phyloP scores from a whole-genome alignment of 2,888 invertebrate species.

The Dastarcus helophoroides region DNA sequence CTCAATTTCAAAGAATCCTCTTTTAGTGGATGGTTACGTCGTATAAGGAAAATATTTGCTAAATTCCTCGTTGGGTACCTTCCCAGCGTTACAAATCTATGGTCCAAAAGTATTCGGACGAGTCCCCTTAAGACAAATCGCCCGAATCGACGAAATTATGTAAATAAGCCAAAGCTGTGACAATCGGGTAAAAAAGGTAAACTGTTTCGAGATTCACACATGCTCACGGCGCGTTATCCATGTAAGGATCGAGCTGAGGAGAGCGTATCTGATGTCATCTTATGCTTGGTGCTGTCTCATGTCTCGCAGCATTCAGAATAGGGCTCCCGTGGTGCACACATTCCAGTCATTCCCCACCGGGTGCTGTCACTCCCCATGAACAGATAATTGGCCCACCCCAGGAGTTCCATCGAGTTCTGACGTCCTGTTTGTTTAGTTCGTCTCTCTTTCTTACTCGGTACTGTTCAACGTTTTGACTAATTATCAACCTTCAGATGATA shows the following conservation, averaged over 20 bases:
- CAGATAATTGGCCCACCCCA: constrained; percentile 43
- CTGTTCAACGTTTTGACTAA: too few species aligned
- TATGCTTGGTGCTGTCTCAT: constrained; percentile 26
- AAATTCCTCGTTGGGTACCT: too few species aligned
- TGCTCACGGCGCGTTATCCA: neutral
- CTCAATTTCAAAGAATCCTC: too few species aligned
- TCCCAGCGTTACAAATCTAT: too few species aligned
- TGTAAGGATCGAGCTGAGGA: constrained; percentile 2
- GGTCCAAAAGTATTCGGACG: too few species aligned
- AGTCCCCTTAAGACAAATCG: too few species aligned
- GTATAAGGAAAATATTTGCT: too few species aligned
- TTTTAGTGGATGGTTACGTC: too few species aligned
- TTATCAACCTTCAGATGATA: constrained; percentile 13
- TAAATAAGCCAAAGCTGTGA: too few species aligned
- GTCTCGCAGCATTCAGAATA: constrained; percentile 24
- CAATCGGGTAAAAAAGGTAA: too few species aligned
- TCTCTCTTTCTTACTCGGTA: constrained; percentile 6
- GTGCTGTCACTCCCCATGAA: constrained; percentile 39
- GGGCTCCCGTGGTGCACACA: constrained; percentile 32
- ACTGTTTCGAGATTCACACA: too few species aligned
- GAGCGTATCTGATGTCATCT: constrained; percentile 25
- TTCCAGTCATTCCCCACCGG: constrained; percentile 33
- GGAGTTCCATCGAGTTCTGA: constrained; percentile 31
- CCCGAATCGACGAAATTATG: too few species aligned
- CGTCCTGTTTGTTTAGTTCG: constrained; percentile 33